Percentiles rank a stretch among this genome's conserved stretches.
These are phyloP conservation scores for Oriolus oriolus DNA, from an alignment of 2,113 vertebrate genomes.

Conservation along the genomic window DNA sequence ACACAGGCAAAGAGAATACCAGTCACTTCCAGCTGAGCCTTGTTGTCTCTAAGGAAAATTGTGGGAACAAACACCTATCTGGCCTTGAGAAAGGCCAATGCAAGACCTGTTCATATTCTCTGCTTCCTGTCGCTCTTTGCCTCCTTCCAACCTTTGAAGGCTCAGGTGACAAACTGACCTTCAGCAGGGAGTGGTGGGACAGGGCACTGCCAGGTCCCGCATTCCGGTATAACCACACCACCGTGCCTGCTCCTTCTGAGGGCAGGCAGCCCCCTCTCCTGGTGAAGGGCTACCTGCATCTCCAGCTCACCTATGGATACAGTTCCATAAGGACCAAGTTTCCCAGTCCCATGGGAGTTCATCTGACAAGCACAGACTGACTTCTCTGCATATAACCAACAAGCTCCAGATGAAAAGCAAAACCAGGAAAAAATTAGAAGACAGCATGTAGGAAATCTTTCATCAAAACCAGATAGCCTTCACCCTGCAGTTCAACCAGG, in stretches of 20 bases:
- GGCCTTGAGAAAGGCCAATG: not conserved
- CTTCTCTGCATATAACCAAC: not conserved
- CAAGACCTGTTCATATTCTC: not conserved
- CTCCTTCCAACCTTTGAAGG: not conserved
- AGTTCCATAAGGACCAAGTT: rapidly evolving
- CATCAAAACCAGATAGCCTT: not conserved
- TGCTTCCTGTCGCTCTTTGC: not conserved
- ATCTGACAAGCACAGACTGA: no score
- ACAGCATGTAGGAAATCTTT: not conserved
- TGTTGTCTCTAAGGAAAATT: rapidly evolving
- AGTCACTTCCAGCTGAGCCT: not conserved
- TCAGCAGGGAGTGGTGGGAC: not conserved
- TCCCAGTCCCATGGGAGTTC: not conserved
- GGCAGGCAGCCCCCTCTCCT: slow-evolving; percentile 28
- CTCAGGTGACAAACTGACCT: not conserved
- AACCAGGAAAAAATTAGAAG: not conserved
- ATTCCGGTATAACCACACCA: rapidly evolving
- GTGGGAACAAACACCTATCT: not conserved
- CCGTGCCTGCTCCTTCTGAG: not conserved
- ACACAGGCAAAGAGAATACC: not conserved
- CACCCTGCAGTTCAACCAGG: not conserved
- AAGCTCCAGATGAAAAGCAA: not conserved
- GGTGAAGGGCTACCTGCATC: not conserved
- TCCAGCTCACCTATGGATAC: rapidly evolving
- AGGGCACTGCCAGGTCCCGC: not conserved